Evolutionary conservation across 1,140 invertebrate species (phyloP).

Genomic region (Antheraea mylitta): DNA sequence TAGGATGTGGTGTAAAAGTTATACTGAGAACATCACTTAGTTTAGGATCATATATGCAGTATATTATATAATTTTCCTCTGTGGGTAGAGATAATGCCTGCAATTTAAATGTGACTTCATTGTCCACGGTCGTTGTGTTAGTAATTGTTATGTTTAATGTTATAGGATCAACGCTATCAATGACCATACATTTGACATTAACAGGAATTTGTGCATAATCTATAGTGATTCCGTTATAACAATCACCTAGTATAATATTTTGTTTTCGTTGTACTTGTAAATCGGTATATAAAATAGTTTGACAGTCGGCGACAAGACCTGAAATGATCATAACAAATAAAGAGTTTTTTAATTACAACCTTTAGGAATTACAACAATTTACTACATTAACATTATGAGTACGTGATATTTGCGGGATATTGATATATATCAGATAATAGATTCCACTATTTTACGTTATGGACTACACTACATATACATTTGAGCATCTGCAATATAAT

Average conservation of each 20-base stretch:
- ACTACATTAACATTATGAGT: too few species aligned
- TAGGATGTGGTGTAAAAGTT: constrained; percentile 78
- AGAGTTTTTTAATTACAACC: background rate
- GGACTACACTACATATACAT: too few species aligned
- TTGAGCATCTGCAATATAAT: too few species aligned
- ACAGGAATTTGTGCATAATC: constrained; percentile 46
- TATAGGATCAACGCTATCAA: constrained; percentile 47
- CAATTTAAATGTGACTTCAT: constrained; percentile 51
- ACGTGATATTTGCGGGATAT: too few species aligned
- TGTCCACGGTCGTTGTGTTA: constrained; percentile 31
- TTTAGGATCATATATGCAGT: constrained; percentile 57
- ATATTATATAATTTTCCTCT: constrained; percentile 51
- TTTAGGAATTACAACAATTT: too few species aligned
- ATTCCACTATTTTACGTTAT: too few species aligned
- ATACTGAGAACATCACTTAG: constrained; percentile 44
- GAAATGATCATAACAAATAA: constrained; percentile 14
- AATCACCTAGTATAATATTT: constrained; percentile 44
- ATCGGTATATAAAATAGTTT: constrained; percentile 80
- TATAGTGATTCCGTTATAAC: constrained; percentile 48
- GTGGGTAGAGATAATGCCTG: constrained; percentile 68
- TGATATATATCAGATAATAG: too few species aligned
- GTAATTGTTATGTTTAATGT: constrained; percentile 51
- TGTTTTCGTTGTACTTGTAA: constrained; percentile 71
- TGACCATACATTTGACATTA: constrained; percentile 52
- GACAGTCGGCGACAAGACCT: constrained; percentile 71